These are phyloP conservation scores for Acanthornis magna DNA, from an alignment of 2,797 vertebrate species.

Conservation along the genomic window DNA sequence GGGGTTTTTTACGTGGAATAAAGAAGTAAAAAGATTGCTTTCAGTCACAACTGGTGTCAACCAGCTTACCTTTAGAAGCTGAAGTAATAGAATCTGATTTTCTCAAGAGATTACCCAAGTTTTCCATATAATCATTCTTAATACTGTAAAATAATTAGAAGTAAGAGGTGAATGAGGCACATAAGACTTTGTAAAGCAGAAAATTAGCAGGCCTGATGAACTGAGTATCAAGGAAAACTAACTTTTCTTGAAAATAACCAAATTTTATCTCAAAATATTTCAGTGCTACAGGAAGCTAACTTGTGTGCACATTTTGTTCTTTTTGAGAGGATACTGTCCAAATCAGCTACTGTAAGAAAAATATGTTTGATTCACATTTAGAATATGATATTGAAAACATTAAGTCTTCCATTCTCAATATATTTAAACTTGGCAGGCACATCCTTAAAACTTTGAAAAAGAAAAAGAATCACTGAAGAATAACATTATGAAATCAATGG, in stretches of 20 bases:
- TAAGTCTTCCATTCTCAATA: background rate
- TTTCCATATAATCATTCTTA: background rate
- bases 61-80: background rate
- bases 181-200: background rate
- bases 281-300: background rate
- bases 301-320: fast-evolving
- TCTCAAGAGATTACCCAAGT: background rate
- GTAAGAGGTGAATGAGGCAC: background rate
- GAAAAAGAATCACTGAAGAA: background rate
- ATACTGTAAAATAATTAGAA: background rate
- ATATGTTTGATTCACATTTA: background rate
- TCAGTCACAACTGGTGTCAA: fast-evolving
- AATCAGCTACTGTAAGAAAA: background rate
- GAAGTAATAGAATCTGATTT: background rate
- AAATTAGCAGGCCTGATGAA: background rate
- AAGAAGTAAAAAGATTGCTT: background rate
- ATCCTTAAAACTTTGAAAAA: background rate
- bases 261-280: background rate
- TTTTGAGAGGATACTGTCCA: background rate
- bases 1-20: background rate
- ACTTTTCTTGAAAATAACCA: background rate
- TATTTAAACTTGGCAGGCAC: background rate
- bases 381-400: background rate
- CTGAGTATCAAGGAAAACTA: background rate
- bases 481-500: background rate